Evolutionary conservation across 2,113 vertebrate species (phyloP).

Genomic region (Capreolus pygargus): DNA sequence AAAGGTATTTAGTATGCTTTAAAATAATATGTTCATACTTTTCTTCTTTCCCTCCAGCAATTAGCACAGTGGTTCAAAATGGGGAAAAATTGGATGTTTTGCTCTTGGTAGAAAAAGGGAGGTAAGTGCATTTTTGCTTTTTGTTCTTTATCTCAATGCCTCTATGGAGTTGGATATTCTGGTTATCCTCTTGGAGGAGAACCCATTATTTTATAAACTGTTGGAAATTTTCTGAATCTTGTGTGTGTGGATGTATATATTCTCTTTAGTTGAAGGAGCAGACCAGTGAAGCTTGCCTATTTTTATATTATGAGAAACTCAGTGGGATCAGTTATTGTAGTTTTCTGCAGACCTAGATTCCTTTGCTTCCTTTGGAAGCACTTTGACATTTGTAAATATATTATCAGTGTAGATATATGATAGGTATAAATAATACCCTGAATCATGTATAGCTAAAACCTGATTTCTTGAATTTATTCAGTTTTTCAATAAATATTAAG

Average conservation of each 20-base stretch:
- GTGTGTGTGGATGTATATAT: not conserved
- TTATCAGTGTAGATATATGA: not conserved
- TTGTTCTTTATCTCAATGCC: not conserved
- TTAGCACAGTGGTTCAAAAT: slow-evolving; percentile 88
- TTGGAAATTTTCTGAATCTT: not conserved
- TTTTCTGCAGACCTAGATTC: not conserved
- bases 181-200: not conserved
- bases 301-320: not conserved
- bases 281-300: not conserved
- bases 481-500: not conserved
- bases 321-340: not conserved
- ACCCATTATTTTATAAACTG: not conserved
- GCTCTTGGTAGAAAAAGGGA: slow-evolving; percentile 94
- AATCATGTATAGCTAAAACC: not conserved
- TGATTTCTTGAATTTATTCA: not conserved
- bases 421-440: not conserved
- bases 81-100: slow-evolving; percentile 92
- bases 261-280: not conserved
- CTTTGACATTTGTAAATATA: not conserved
- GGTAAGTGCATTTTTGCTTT: slow-evolving; percentile 80
- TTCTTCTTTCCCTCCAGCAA: slow-evolving; percentile 81
- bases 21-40: not conserved
- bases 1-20: not conserved
- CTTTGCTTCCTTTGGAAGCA: not conserved
- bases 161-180: not conserved